phyloP scores from a whole-genome alignment of 2,888 invertebrate genomes.

The Leuctra nigra region DNA sequence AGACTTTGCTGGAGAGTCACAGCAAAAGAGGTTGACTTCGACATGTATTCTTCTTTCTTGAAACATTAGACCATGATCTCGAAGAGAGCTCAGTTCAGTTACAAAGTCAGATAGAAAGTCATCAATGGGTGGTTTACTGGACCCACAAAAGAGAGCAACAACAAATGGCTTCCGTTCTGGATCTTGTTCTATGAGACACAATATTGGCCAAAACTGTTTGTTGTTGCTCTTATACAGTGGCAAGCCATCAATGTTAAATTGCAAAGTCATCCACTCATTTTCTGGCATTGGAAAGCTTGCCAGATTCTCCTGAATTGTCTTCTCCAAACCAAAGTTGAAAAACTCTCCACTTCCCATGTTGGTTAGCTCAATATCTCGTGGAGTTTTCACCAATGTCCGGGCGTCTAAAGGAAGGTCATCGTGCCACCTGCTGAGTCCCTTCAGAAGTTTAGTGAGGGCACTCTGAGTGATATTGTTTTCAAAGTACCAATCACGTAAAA shows the following conservation, averaged over 20 bases:
- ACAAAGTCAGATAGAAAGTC: constrained; percentile 30
- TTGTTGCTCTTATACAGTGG: constrained; percentile 24
- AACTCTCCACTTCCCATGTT: constrained; percentile 22
- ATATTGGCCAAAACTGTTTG: constrained; percentile 24
- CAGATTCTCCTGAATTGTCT: not conserved
- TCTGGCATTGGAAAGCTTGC: not conserved
- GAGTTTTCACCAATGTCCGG: constrained; percentile 14
- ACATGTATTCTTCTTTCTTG: not conserved
- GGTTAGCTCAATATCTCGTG: not conserved
- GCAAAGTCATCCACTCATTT: constrained; percentile 2
- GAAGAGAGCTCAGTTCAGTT: constrained; percentile 24
- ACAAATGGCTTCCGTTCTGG: constrained; percentile 30
- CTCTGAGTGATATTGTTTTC: not conserved
- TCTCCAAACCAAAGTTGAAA: constrained; percentile 22
- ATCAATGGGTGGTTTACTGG: constrained; percentile 28
- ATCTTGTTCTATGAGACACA: constrained; percentile 26
- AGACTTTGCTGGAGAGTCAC: constrained; percentile 25
- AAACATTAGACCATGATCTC: constrained; percentile 17
- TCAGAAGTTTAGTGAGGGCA: not conserved
- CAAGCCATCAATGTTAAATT: constrained; percentile 26
- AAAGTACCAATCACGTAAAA: not conserved
- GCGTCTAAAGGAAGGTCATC: constrained; percentile 20
- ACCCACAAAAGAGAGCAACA: constrained; percentile 29
- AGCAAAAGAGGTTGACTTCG: constrained; percentile 13
- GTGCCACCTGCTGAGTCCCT: not conserved